These are phyloP conservation scores for Synaphobranchus kaupii DNA, from an alignment of 2,797 vertebrate species.

Conservation along the genomic window DNA sequence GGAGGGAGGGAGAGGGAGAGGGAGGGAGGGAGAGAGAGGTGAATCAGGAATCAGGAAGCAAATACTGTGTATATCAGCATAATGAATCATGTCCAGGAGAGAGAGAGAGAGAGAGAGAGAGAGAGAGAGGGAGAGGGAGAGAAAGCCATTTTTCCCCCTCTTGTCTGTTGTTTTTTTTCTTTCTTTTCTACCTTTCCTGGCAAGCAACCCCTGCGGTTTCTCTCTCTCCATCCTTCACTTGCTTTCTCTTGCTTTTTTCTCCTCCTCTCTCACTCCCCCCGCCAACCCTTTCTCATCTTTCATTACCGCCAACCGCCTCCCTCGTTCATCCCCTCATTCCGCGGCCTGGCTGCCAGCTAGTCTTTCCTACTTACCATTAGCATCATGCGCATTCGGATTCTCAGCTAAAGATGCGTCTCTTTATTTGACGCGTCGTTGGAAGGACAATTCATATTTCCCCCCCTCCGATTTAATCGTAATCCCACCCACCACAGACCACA, in stretches of 20 bases:
- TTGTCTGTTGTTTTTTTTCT: constrained; percentile 63
- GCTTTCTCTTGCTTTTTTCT: constrained; percentile 21
- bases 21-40: constrained; percentile 49
- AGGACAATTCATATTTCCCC: not conserved
- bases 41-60: constrained; percentile 70
- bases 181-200: constrained; percentile 56
- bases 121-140: constrained; percentile 29
- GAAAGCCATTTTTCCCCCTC: constrained; percentile 35
- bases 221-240: constrained; percentile 61
- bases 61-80: constrained; percentile 83
- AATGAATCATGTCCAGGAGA: constrained; percentile 76
- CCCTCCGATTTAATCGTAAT: not conserved
- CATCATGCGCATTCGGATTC: constrained; percentile 26
- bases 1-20: constrained; percentile 57
- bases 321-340: not conserved
- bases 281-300: constrained; percentile 40
- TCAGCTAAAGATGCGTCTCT: not conserved
- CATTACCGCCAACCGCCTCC: not conserved
- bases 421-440: not conserved
- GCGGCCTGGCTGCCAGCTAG: not conserved
- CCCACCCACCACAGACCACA: not conserved
- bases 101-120: constrained; percentile 30
- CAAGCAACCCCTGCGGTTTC: constrained; percentile 69
- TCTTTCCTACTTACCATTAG: constrained; percentile 32
- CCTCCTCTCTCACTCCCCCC: constrained; percentile 28